A percentile compares a stretch with the other conserved stretches of the same genome.
Conservation (phyloP, 2,888 invertebrate species). For the Luperina nickerlii region DNA sequence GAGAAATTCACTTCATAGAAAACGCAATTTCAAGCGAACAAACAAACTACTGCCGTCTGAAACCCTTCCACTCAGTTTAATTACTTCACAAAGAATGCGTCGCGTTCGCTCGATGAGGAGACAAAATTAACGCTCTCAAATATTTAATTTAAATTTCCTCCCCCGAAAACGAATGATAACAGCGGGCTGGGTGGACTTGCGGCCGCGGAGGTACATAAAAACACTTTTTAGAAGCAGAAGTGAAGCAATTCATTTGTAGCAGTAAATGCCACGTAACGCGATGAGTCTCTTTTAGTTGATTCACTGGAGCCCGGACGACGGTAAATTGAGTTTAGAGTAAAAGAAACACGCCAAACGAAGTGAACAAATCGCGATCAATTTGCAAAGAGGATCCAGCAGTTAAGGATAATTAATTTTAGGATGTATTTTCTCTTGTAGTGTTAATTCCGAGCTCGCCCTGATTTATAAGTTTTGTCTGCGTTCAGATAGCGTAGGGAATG, state of each 20-base stretch:
- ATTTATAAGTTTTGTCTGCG: conserved; percentile 59
- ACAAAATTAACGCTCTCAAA: conserved; percentile 90
- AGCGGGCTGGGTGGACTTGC: conserved; percentile 80
- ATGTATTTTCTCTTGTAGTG: conserved; percentile 61
- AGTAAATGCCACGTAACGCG: conserved; percentile 82
- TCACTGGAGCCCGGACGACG: conserved; percentile 74
- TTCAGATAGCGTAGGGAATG: conserved; percentile 47
- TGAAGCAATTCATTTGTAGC: conserved; percentile 84
- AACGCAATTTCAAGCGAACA: conserved; percentile 89
- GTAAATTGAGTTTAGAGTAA: conserved; percentile 82
- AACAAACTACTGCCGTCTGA: conserved; percentile 89
- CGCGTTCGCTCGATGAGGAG: conserved; percentile 90
- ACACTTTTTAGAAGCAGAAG: conserved; percentile 75
- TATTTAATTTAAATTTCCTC: conserved; percentile 90
- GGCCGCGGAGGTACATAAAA: conserved; percentile 77
- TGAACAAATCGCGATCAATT: conserved; percentile 84
- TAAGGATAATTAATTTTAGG: conserved; percentile 73
- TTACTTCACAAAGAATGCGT: conserved; percentile 91
- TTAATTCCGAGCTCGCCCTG: conserved; percentile 50
- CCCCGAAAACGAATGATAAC: conserved; percentile 89
- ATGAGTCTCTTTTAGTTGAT: conserved; percentile 84
- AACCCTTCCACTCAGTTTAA: conserved; percentile 90
- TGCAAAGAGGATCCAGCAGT: conserved; percentile 72
- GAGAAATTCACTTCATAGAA: conserved; percentile 87
- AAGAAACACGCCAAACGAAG: conserved; percentile 77